A percentile compares a stretch with the other conserved stretches of the same genome.
phyloP scores from a whole-genome alignment of 2,113 vertebrate species.

The Probosciger aterrimus region DNA sequence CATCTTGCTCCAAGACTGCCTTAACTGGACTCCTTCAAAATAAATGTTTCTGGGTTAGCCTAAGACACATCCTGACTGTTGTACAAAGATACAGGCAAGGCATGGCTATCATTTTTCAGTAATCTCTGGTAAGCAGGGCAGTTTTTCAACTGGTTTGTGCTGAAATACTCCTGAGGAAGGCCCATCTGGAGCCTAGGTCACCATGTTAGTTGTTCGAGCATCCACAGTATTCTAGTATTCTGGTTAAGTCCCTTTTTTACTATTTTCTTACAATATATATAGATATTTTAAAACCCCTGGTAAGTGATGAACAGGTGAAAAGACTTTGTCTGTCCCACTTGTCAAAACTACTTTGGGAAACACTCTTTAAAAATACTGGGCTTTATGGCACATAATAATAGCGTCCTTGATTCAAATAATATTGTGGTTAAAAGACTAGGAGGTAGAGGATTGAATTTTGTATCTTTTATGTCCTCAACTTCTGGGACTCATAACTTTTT shows the following conservation, averaged over 20 bases:
- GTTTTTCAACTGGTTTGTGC: neutral
- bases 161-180: neutral
- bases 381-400: neutral
- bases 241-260: fast-evolving
- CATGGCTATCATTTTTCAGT: neutral
- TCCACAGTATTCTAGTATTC: too few species aligned
- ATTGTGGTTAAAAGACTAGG: slow-evolving; percentile 3
- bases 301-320: neutral
- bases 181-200: neutral
- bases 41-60: neutral
- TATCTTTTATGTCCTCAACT: slow-evolving; percentile 35
- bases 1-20: neutral
- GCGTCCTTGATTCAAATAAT: slow-evolving; percentile 19
- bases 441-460: slow-evolving; percentile 25
- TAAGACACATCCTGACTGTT: neutral
- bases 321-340: neutral
- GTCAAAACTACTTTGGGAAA: slow-evolving; percentile 1
- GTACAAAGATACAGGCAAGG: neutral
- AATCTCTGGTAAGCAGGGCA: neutral
- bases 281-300: neutral
- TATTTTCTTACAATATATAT: neutral
- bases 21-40: neutral
- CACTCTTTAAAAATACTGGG: neutral
- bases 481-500: slow-evolving; percentile 34
- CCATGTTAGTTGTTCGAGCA: neutral